Base-by-base conservation (phyloP, 2,113 vertebrate genomes). In the Cochlearius cochlearius region DNA sequence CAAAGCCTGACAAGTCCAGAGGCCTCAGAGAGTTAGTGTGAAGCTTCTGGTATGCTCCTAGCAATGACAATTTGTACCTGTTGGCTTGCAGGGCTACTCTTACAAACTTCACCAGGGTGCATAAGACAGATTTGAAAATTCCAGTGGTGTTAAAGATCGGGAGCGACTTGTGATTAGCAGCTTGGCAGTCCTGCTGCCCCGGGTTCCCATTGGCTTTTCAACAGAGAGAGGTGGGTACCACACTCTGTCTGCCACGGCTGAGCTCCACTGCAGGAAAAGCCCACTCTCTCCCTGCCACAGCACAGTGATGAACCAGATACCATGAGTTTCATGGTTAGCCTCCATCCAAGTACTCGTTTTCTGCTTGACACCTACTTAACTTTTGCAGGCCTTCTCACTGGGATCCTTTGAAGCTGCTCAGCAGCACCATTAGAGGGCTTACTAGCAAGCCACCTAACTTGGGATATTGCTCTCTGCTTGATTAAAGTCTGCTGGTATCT, bases 101-200 rank as follows among this genome's bases (percentile, higher is more conserved):
- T 39, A 58, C 1, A 23, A 27, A 58, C 23, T 68, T 73, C 38
- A 36, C 22, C n/a, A 53, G 27, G 22, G 10, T 19, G 9, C 16
- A 30, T 45, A 72, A 72, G n/a, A 86, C 23, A 5, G 0, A 71
- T 75, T 29, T 43, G 30, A 75, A 89, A 59, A 10, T 30, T 59
- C 21, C 41, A 49, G 7, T 11, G 15, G 15, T n/a, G 38, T 67
- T 66, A 59, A 53, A 79, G 67, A 38, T 50, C 16, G 25, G 19
- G 19, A 34, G 7, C 15, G 23, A 49, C 15, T 15, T 27, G 15
- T 14, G 20, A 60, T 41, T 17, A 77, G 34, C 0, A 0, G 21
- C 25, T 73, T 0, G 0, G 15, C 5, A 34, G 5, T 9, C 0
- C 0, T 0, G 0, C 12, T 21, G 19, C 11, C 5, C 1, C 12